Evolutionary conservation across 30 jellyfish, hydroid and myxozoan species (phyloP), one percentile per base, ranked within the genome.

Genomic region (Turritopsis rubra): DNA sequence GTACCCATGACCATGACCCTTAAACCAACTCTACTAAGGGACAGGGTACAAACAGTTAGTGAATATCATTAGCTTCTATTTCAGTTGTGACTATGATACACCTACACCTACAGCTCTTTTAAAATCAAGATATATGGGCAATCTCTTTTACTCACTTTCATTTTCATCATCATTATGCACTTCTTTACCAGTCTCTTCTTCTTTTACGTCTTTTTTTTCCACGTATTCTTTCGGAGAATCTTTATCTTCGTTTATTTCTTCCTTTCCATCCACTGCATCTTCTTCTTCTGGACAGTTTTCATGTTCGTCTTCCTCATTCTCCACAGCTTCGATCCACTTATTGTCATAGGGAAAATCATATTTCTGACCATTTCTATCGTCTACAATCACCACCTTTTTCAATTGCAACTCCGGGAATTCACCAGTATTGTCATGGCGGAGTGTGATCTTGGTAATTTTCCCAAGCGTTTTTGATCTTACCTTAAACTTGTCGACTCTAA

Each of bases 401-500:
- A 88, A 82, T 60, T 83, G 86, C 98, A 96, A 91, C 1, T 95
- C 96, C 22, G 98, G 82, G 52, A 54, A 87, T 27, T 4, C 29
- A 8, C 98, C 98, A 8, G 95, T 73, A 75, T 87, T 89, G 66
- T 91, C 98, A 80, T 91, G 98, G 18, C 88, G 82, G 24, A 91
- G 29, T 17, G 71, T 80, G 24, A 91, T 81, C 78, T 87, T 83
- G 73, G 80, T 29, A 68, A 91, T 52, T 85, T 70, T 26, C 26
- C 98, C 98, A 65, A 91, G 71, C 20, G 72, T 52, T 71, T 83
- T 81, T 79, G 79, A 21, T 21, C 52, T 87, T 71, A 91, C 52
- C 23, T 53, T 65, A 71, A 91, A 87, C 52, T 28, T 80, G 81
- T 91, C 96, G 54, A 27, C 76, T 66, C 97, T 90, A 29, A 28